Evolutionary conservation across 2,797 vertebrate species (phyloP), one percentile per base, ranked within the genome.

Genomic region (Enteromius trimaculatus): DNA sequence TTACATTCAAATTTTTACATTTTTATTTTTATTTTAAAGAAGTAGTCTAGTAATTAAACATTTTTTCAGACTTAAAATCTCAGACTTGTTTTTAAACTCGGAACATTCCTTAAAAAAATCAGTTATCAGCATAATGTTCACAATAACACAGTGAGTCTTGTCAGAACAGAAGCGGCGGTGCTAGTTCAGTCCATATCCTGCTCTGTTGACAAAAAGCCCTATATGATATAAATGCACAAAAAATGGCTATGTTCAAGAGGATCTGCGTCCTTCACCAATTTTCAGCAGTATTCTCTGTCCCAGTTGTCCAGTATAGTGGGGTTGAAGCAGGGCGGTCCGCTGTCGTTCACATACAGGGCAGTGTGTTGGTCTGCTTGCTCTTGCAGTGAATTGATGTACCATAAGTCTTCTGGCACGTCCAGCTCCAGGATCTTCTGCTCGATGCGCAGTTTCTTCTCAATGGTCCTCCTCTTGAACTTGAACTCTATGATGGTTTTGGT

Each of bases 401-500:
- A 96, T 84, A 94, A 91, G 60, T 94, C 95, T 69, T 95, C 94
- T 0, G 94, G 92, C 11, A 92, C 79, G 34, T 94, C 89, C 51
- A 91, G 84, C 37, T 95, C 94, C 77, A 95, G 79, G 82, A 94
- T 89, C 83, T 91, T 96, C 92, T 93, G 93, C 39, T 95, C 94
- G 75, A 93, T 90, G 87, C 92, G 92, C 84, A 97, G 92, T 88
- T 84, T 96, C 90, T 96, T 95, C 88, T 95, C 95, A 82, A 96
- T 93, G 86, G 88, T 96, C 90, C 94, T 92, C 74, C 94, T 92
- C 88, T 95, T 97, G 93, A 95, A 96, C 88, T 96, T 96, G 83
- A 97, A 96, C 90, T 96, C 95, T 75, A 96, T 81, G 82, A 93
- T 94, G 34, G 96, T 95, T 91, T 96, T 95, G 0, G 97, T 96